Percentiles rank a stretch among this genome's conserved stretches.
Conservation (phyloP, 2,797 vertebrate species). For the Ispidina picta region DNA sequence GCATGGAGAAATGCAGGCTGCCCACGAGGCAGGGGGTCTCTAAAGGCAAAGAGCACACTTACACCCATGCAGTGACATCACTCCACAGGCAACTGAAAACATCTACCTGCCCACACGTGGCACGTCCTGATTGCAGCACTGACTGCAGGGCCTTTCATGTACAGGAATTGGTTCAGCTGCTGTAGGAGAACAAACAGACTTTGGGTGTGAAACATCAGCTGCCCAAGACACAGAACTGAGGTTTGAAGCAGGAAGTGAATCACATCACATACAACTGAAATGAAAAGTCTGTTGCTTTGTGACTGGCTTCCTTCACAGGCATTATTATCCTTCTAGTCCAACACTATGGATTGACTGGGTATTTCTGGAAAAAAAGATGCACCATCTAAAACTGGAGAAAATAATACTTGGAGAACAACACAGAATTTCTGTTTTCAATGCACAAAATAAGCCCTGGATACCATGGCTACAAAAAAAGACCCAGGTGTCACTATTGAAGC, state of each 20-base stretch:
- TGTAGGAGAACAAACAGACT: not conserved
- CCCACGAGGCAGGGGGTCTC: not conserved
- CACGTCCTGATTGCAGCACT: not conserved
- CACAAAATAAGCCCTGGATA: not conserved
- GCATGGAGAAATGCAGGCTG: not conserved
- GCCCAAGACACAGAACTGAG: not conserved
- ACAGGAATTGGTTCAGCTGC: not conserved
- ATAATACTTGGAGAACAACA: not conserved
- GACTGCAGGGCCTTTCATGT: not conserved
- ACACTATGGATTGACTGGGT: not conserved
- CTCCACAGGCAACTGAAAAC: not conserved
- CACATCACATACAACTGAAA: not conserved
- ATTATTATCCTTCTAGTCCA: not conserved
- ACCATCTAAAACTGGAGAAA: not conserved
- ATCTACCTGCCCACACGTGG: not conserved
- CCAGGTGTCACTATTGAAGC: not conserved
- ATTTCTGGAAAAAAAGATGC: not conserved
- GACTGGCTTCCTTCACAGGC: not conserved
- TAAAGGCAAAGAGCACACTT: not conserved
- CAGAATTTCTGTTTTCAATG: not conserved
- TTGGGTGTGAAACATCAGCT: not conserved
- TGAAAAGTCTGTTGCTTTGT: not conserved
- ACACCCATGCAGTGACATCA: not conserved
- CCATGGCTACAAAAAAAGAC: not conserved
- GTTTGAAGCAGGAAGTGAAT: constrained; percentile 32